Conservation (phyloP, 2,888 invertebrate genomes). For the Platycheirus rosarum region DNA sequence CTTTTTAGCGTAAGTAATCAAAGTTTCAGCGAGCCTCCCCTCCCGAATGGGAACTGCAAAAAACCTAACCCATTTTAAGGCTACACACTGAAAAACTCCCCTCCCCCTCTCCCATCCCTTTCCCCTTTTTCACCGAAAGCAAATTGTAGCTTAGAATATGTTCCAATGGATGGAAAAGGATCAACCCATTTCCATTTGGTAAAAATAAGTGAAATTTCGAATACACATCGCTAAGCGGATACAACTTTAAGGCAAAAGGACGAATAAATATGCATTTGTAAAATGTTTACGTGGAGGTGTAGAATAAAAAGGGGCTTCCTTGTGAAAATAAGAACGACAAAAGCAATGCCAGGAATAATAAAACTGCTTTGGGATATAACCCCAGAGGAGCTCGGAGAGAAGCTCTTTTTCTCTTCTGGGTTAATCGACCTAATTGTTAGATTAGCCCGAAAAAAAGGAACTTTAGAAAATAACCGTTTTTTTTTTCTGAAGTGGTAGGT, state of each 20-base stretch:
- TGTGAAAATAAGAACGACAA: too few species aligned
- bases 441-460: slow-evolving; percentile 51
- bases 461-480: slow-evolving; percentile 9
- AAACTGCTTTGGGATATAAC: slow-evolving; percentile 34
- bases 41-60: not conserved
- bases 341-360: slow-evolving; percentile 42
- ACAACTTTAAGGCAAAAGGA: slow-evolving; percentile 51
- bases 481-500: not conserved
- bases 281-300: slow-evolving; percentile 21
- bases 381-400: slow-evolving; percentile 13
- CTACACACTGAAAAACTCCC: slow-evolving; percentile 6
- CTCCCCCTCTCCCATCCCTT: not conserved
- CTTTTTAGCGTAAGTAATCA: slow-evolving; percentile 61
- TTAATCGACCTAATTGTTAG: slow-evolving; percentile 73
- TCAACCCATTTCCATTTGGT: slow-evolving; percentile 56
- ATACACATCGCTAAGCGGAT: slow-evolving; percentile 49
- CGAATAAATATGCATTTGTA: slow-evolving; percentile 69
- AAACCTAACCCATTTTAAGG: slow-evolving; percentile 15
- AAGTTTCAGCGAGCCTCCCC: slow-evolving; percentile 36
- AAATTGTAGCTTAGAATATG: slow-evolving; percentile 27
- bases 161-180: slow-evolving; percentile 28
- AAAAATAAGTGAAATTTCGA: slow-evolving; percentile 39
- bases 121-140: too few species aligned
- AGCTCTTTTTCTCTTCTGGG: slow-evolving; percentile 33
- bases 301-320: rapidly evolving